Evolutionary conservation across 2,888 invertebrate genomes (phyloP).

Genomic region (Stramonita haemastoma): DNA sequence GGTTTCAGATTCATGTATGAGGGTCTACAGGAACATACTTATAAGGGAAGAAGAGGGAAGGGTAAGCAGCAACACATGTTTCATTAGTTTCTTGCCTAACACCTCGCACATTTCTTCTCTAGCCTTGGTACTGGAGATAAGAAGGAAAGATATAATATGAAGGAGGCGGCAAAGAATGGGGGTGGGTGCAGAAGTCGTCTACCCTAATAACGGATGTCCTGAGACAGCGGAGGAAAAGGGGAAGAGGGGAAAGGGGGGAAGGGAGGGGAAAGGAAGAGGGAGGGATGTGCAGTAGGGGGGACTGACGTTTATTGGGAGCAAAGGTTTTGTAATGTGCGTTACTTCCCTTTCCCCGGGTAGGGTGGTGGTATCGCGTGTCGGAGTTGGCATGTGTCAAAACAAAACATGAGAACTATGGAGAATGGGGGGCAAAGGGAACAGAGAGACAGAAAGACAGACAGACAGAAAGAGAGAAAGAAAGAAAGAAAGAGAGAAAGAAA

Average conservation of each 20-base stretch:
- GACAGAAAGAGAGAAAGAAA: background rate
- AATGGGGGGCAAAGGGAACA: background rate
- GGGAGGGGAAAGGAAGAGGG: background rate
- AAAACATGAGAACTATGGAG: background rate
- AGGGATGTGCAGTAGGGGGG: background rate
- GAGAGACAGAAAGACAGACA: background rate
- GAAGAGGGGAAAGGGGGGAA: background rate
- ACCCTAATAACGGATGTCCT: background rate
- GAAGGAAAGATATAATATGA: too few species aligned
- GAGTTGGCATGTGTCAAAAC: slow-evolving; percentile 24
- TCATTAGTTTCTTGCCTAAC: too few species aligned
- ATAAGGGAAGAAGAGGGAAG: too few species aligned
- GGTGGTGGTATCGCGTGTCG: background rate
- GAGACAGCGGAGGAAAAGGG: background rate
- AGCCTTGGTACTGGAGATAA: too few species aligned
- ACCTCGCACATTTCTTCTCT: too few species aligned
- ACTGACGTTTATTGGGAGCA: background rate
- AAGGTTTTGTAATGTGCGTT: background rate
- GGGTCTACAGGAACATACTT: too few species aligned
- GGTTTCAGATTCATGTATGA: too few species aligned
- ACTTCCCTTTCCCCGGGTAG: background rate
- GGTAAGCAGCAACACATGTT: too few species aligned
- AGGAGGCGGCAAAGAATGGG: too few species aligned
- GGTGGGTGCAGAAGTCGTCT: background rate
- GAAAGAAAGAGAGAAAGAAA: background rate